phyloP scores from a whole-genome alignment of 1,140 invertebrate species.

The Ylistrum balloti region DNA sequence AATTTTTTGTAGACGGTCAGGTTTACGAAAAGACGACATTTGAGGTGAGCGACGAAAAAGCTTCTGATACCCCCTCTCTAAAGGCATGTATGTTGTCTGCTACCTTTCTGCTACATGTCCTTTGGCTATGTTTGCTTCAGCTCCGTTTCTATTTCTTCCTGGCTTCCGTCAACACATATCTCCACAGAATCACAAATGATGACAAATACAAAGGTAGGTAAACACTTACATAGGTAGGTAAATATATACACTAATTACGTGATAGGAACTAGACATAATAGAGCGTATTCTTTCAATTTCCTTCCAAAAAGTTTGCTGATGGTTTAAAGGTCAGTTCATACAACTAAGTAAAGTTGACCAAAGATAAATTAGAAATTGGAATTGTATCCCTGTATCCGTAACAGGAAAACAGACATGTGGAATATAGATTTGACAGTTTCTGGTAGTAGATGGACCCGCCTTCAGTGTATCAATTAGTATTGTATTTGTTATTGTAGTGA shows the following conservation, averaged over 20 bases:
- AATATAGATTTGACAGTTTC: too few species aligned
- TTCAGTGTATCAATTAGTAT: too few species aligned
- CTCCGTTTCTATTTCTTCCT: slow-evolving; percentile 32
- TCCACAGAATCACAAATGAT: background rate
- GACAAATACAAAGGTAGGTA: background rate
- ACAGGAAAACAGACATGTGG: too few species aligned
- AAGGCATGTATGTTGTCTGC: background rate
- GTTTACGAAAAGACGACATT: slow-evolving; percentile 13
- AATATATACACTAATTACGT: too few species aligned
- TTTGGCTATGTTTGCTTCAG: background rate
- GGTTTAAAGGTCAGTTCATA: too few species aligned
- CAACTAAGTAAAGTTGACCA: too few species aligned
- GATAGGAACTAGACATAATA: too few species aligned
- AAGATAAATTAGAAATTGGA: too few species aligned
- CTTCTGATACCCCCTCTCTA: background rate
- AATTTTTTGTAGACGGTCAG: background rate
- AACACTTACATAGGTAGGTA: background rate
- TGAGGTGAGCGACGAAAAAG: background rate
- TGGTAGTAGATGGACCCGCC: too few species aligned
- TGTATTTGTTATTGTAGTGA: background rate
- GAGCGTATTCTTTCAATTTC: too few species aligned
- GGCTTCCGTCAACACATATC: background rate
- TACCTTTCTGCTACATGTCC: background rate
- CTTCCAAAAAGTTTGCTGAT: too few species aligned
- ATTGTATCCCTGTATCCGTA: too few species aligned